Percentiles rank a stretch among this genome's conserved stretches.
Evolutionary conservation across 2,113 vertebrate genomes (phyloP).

Genomic region (Alces alces): DNA sequence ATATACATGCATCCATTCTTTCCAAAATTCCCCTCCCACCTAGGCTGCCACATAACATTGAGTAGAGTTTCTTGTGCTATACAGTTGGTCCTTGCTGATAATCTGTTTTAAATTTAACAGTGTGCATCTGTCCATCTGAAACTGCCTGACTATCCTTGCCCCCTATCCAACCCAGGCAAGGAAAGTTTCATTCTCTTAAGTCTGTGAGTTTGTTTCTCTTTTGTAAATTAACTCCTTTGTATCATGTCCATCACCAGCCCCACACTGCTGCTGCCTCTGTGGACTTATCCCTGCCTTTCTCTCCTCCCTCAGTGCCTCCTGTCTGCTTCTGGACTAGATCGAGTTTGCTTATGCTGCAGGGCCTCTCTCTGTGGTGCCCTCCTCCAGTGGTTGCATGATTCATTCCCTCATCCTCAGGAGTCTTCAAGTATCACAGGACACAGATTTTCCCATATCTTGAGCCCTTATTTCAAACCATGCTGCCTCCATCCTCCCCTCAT

Average conservation of each 20-base stretch:
- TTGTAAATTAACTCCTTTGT: neutral
- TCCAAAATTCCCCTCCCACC: neutral
- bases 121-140: neutral
- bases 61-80: neutral
- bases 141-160: neutral
- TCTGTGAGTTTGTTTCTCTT: neutral
- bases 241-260: neutral
- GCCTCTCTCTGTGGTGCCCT: neutral
- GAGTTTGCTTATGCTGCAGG: neutral
- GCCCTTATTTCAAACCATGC: neutral
- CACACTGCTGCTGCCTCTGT: no score
- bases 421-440: neutral
- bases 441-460: neutral
- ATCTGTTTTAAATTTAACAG: neutral
- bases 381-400: neutral
- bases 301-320: neutral
- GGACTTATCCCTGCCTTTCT: neutral
- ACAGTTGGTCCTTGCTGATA: neutral
- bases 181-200: neutral
- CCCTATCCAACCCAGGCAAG: neutral
- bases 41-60: neutral
- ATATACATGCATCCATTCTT: neutral
- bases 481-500: fast-evolving
- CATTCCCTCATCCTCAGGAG: neutral
- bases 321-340: neutral